A percentile compares a stretch with the other conserved stretches of the same genome.
Evolutionary conservation across 1,140 invertebrate species (phyloP).

Genomic region (Microvelia longipes): DNA sequence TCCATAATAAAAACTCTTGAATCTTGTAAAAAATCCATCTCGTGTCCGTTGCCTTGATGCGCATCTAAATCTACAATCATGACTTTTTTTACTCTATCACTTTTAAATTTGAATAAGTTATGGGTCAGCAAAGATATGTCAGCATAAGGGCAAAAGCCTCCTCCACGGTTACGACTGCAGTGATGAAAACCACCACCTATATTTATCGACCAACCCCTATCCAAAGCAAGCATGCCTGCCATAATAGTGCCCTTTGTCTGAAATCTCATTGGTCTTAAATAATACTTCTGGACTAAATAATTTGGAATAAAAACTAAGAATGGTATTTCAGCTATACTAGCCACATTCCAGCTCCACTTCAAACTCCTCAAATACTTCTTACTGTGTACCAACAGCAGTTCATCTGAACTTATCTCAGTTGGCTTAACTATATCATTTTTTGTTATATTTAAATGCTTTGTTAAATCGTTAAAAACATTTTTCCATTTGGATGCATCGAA

Average conservation of each 20-base stretch:
- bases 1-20: constrained; percentile 73
- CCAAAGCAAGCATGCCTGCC: constrained; percentile 60
- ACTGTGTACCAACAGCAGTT: constrained; percentile 55
- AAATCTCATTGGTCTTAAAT: constrained; percentile 52
- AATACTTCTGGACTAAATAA: constrained; percentile 53
- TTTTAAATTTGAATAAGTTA: constrained; percentile 43
- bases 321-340: constrained; percentile 60
- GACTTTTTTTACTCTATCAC: constrained; percentile 40
- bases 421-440: constrained; percentile 42
- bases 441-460: constrained; percentile 35
- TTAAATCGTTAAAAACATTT: constrained; percentile 48
- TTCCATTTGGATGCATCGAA: constrained; percentile 79
- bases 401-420: constrained; percentile 47
- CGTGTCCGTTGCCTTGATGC: constrained; percentile 80
- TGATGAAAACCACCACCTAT: constrained; percentile 82
- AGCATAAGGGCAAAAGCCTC: constrained; percentile 78
- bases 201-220: constrained; percentile 74
- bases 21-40: constrained; percentile 53
- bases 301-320: constrained; percentile 59
- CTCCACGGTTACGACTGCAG: constrained; percentile 51
- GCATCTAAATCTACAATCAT: constrained; percentile 84
- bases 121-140: constrained; percentile 65
- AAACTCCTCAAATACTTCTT: constrained; percentile 52
- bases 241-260: constrained; percentile 71
- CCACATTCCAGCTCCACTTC: constrained; percentile 61